Evolutionary conservation across 2,888 invertebrate species (phyloP), one percentile per base, ranked within the genome.

Genomic region (Chesias legatella): DNA sequence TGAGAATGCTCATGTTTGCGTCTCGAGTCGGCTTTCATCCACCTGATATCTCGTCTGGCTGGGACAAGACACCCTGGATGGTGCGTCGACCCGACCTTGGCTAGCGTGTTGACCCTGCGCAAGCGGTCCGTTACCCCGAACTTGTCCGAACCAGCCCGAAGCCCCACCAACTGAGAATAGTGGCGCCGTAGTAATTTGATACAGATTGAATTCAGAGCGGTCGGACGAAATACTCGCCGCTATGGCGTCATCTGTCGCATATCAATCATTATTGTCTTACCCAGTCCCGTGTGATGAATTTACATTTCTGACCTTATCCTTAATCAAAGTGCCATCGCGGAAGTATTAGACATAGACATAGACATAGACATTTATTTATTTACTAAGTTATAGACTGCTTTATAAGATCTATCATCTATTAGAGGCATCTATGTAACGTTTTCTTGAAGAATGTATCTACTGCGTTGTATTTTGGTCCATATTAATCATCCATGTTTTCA

Each of bases 81-180:
- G 79, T 68, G 53, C 79, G 57, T 66, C 65, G 79, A 79, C 78
- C 74, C 73, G 78, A 57, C 80, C 82, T 79, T 81, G 76, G 58
- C 54, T 58, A 53, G 76, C 73, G 76, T 71, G 69, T 83, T 83
- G 82, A 84, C 79, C 82, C 80, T 76, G 81, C 79, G 79, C 75
- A 56, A 51, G 65, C 81, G 76, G 62, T 64, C 77, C 76, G 76
- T 79, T 79, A 80, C 67, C 63, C 63, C 66, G 66, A 62, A 44
- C 58, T 60, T 24, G 31, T 24, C 23, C 40, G 32, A 25, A 25
- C 29, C 29, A 7, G 53, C 58, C 58, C 62, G 63, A 67, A 61
- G 57, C 51, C 53, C 44, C 51, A 66, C 63, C 50, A 55, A 48
- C 53, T 57, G 60, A 60, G 59, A 56, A 60, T 35, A 35, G 51